A percentile compares a stretch with the other conserved stretches of the same genome.
Evolutionary conservation across 1,140 invertebrate species (phyloP).

Genomic region (Papilio dardanus): DNA sequence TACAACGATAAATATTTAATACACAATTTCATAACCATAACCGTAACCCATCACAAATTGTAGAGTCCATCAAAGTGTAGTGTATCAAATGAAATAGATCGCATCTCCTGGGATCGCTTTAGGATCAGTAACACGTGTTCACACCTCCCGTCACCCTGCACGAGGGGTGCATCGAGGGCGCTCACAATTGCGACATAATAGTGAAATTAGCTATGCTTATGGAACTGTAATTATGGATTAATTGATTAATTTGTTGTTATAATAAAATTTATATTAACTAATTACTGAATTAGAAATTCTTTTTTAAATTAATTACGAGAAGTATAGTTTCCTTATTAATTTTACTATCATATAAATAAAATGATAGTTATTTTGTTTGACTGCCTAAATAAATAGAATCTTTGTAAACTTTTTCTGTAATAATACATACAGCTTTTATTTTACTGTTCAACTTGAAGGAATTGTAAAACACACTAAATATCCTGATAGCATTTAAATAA

Average conservation of each 20-base stretch:
- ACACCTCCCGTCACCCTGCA: slow-evolving; percentile 65
- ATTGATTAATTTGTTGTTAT: slow-evolving; percentile 39
- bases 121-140: slow-evolving; percentile 77
- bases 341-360: background rate
- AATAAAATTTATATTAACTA: slow-evolving; percentile 29
- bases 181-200: slow-evolving; percentile 63
- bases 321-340: too few species aligned
- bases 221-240: slow-evolving; percentile 47
- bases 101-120: slow-evolving; percentile 59
- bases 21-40: slow-evolving; percentile 38
- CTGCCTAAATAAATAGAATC: background rate
- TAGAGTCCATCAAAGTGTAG: slow-evolving; percentile 51
- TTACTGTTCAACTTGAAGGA: background rate
- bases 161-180: slow-evolving; percentile 54
- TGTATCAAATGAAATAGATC: slow-evolving; percentile 70
- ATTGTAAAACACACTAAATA: background rate
- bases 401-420: background rate
- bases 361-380: background rate
- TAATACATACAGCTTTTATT: background rate
- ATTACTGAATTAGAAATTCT: too few species aligned
- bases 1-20: background rate
- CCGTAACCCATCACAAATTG: slow-evolving; percentile 49
- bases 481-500: background rate
- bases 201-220: slow-evolving; percentile 66
- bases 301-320: too few species aligned